A percentile compares a stretch with the other conserved stretches of the same genome.
phyloP scores from a whole-genome alignment of 2,113 vertebrate genomes.

The Oceanites oceanicus region DNA sequence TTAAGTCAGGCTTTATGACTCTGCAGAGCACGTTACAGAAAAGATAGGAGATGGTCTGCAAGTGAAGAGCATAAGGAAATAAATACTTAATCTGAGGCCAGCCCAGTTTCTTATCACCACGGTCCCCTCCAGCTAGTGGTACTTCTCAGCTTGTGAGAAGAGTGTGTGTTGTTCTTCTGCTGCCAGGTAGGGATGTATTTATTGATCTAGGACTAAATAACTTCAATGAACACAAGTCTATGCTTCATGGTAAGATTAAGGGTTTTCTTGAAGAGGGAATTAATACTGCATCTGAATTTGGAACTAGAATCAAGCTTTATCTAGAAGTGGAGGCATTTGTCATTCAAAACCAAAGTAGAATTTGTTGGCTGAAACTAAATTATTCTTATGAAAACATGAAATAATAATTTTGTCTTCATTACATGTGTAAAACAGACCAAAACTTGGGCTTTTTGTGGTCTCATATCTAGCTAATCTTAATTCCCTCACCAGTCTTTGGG shows the following conservation, averaged over 20 bases:
- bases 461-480: not conserved
- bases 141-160: not conserved
- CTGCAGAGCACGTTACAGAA: not conserved
- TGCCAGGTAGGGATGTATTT: not conserved
- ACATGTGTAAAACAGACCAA: not conserved
- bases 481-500: not conserved
- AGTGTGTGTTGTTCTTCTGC: not conserved
- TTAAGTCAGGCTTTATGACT: not conserved
- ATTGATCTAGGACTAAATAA: not conserved
- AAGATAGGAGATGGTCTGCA: not conserved
- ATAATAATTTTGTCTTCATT: not conserved
- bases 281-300: not conserved
- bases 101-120: not conserved
- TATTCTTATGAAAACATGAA: not conserved
- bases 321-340: not conserved
- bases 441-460: not conserved
- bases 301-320: not conserved
- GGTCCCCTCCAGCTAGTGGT: not conserved
- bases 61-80: not conserved
- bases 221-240: not conserved
- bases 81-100: not conserved
- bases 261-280: not conserved
- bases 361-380: not conserved
- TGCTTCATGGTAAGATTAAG: not conserved
- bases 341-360: not conserved